Evolutionary conservation across 2,888 invertebrate species (phyloP), one percentile per base, ranked within the genome.

Genomic region (Achlya flavicornis): DNA sequence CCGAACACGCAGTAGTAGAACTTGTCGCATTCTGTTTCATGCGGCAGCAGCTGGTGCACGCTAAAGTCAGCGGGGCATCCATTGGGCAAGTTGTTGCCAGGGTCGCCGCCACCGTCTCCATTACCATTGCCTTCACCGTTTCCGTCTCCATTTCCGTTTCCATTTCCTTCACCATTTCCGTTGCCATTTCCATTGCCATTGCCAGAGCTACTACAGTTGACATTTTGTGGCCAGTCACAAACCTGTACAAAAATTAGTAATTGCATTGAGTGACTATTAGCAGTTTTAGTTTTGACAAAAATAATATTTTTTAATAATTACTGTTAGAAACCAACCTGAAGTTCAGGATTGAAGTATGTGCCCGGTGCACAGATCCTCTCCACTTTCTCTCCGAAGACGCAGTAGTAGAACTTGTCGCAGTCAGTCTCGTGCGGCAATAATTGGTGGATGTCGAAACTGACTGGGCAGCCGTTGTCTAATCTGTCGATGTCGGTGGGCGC

Each of bases 1-100:
- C 89, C 90, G 11, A 70, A 66, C 0, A 77, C 74, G 62, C 90
- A 90, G 59, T 84, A 73, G 70, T 88, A 89, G 75, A 80, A 89
- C 57, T 73, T 79, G 8, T 67, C 61, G 66, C 89, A 90, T 4
- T 84, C 69, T 0, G 72, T 72, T 26, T 82, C 85, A 11, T 88
- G 85, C 0, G 89, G 86, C 2, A 89, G 59, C 0, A 87, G 78
- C 3, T 76, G 63, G 19, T 84, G 75, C 0, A 84, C 85, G 33
- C 87, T 86, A 0, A 76, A 76, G 0, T 84, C 66, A 14, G 62
- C 14, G 63, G 68, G 26, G 58, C 35, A 66, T 32, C 63, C 60
- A n/a, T 61, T 57, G 12, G 61, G 8, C 19, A 41, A 59, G 19
- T 6, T 41, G 8, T 12, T 41, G 2, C 12, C 59, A 10, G 38